Evolutionary conservation across 2,797 vertebrate genomes (phyloP).

Genomic region (Steatocranus sp.): DNA sequence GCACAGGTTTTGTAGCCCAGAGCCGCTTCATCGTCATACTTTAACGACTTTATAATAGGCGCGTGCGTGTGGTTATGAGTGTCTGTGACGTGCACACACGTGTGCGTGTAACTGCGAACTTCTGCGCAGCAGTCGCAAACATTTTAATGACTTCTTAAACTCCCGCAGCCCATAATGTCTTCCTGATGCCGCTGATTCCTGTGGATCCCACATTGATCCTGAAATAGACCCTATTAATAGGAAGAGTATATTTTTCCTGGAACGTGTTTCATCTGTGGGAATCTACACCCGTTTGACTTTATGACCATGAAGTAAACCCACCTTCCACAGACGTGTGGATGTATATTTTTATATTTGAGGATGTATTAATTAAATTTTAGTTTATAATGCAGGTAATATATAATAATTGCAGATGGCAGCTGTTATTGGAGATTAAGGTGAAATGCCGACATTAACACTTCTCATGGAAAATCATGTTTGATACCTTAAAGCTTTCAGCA

Average conservation of each 20-base stretch:
- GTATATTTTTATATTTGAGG: background rate
- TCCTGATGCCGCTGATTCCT: background rate
- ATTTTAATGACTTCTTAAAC: background rate
- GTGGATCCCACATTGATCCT: background rate
- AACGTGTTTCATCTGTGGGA: background rate
- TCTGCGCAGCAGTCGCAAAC: background rate
- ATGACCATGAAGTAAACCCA: background rate
- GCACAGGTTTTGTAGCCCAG: conserved; percentile 12
- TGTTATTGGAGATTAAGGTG: background rate
- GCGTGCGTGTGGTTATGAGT: background rate
- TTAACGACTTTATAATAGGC: conserved; percentile 12
- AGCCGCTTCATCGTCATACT: background rate
- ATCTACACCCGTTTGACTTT: background rate
- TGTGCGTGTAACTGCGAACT: background rate
- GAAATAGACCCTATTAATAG: background rate
- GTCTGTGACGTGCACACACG: background rate
- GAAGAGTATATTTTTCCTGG: conserved; percentile 1
- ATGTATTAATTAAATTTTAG: background rate
- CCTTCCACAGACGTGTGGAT: background rate
- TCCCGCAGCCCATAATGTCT: conserved; percentile 2
- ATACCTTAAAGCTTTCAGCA: background rate
- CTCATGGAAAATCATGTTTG: background rate
- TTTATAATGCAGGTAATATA: background rate
- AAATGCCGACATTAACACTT: background rate
- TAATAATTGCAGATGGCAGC: background rate